Evolutionary conservation across 2,888 invertebrate genomes (phyloP).

Genomic region (Resseliella maxima): DNA sequence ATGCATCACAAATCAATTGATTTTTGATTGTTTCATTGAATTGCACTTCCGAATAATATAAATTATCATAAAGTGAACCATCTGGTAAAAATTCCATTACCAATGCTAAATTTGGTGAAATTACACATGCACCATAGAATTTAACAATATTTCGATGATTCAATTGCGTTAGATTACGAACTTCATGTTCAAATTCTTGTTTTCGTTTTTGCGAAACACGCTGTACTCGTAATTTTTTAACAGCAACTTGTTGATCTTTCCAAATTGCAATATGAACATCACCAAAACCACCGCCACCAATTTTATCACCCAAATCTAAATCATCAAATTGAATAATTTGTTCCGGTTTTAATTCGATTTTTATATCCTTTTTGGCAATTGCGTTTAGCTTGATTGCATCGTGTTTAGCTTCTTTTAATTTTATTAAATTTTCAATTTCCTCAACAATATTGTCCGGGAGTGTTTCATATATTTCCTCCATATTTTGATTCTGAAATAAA

Average conservation of each 20-base stretch:
- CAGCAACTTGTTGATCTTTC: conserved; percentile 54
- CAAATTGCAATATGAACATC: conserved; percentile 51
- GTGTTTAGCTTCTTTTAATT: not conserved
- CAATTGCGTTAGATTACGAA: not conserved
- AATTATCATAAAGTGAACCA: conserved; percentile 54
- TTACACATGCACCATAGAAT: conserved; percentile 45
- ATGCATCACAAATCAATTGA: conserved; percentile 12
- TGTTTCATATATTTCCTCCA: not conserved
- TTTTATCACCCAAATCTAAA: conserved; percentile 53
- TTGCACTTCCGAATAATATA: conserved; percentile 20
- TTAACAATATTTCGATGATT: conserved; percentile 9
- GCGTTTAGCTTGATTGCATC: too few relatives aligned
- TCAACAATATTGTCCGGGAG: not conserved
- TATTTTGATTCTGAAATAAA: not conserved
- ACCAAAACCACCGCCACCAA: conserved; percentile 53
- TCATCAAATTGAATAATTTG: conserved; percentile 15
- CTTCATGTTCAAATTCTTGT: conserved; percentile 41
- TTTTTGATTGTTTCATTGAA: conserved; percentile 10
- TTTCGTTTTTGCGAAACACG: conserved; percentile 23
- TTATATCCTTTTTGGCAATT: not conserved
- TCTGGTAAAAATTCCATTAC: conserved; percentile 51
- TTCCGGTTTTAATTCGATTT: not conserved
- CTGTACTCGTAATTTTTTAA: conserved; percentile 54
- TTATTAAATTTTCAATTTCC: not conserved
- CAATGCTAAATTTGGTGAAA: conserved; percentile 29